Evolutionary conservation across 2,888 invertebrate genomes (phyloP), one percentile per base, ranked within the genome.

Genomic region (Tromatobia lineatoria): DNA sequence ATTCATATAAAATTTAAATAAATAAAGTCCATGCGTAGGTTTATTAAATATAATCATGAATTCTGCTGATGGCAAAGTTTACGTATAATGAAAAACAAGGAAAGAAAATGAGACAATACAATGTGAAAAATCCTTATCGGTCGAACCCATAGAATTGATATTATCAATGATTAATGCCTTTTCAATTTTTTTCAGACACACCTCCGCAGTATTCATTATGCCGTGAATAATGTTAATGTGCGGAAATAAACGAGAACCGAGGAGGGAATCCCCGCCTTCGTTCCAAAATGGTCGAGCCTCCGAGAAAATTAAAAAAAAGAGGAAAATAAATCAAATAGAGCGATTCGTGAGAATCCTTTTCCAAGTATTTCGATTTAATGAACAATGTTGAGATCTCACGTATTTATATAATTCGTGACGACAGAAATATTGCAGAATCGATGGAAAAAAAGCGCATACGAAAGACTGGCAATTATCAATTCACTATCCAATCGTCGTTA

Each of bases 331-430:
- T 1, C 47, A 42, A 54, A 15, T 70, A 18, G 11, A 38, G 20
- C 20, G 18, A 20, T n/a, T 52, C 50, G 29, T 20, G 38, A 13
- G 13, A 70, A 29, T 25, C 67, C 25, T 67, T 15, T 67, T 67
- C n/a, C 47, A 25, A 47, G 25, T 67, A 67, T 47, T 47, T n/a
- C 38, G 10, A 38, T 38, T n/a, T 47, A 10, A 25, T 25, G 25
- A 25, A n/a, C 25, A 15, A 67, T 67, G 2, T 20, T 23, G 34
- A 18, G 54, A 70, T 54, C 52, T 29, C 45, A 18, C 13, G 20
- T 59, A 59, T 25, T 59, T 59, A 15, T 59, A 25, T 59, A 29
- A 59, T n/a, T 59, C 29, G 4, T 23, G n/a, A 59, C 29, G 59
- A 13, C 15, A 29, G 3, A 13, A 20, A 15, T n/a, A 6, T 59